phyloP scores from a whole-genome alignment of 2,888 invertebrate species.

The Mythimna albipuncta region DNA sequence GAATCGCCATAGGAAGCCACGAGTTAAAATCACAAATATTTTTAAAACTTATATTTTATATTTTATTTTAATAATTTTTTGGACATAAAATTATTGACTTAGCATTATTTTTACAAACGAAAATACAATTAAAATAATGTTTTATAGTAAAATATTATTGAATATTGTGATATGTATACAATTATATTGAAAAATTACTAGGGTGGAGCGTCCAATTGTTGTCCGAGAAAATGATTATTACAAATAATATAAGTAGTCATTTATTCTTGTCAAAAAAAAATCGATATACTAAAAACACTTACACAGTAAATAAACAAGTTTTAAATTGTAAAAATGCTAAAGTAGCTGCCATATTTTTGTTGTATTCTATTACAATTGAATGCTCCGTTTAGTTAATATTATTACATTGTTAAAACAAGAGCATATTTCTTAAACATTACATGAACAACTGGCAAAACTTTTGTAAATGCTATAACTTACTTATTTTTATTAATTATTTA shows the following conservation, averaged over 20 bases:
- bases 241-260: not conserved
- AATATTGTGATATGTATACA: conserved; percentile 56
- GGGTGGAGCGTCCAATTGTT: conserved; percentile 40
- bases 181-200: conserved; percentile 37
- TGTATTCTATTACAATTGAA: conserved; percentile 19
- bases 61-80: conserved; percentile 34
- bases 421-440: conserved; percentile 7
- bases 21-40: conserved; percentile 54
- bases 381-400: conserved; percentile 17
- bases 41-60: conserved; percentile 2
- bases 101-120: conserved; percentile 63
- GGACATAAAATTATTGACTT: conserved; percentile 41
- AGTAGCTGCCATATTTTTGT: conserved; percentile 9
- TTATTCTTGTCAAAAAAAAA: not conserved
- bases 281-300: conserved; percentile 1
- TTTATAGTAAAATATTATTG: conserved; percentile 41
- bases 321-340: conserved; percentile 19
- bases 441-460: conserved; percentile 38
- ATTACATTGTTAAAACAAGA: not conserved
- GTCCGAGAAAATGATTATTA: not conserved
- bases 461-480: conserved; percentile 47
- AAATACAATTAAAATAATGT: conserved; percentile 38
- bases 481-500: not conserved
- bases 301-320: conserved; percentile 16
- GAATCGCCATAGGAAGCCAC: conserved; percentile 54